These are phyloP conservation scores for Lophius piscatorius DNA, from an alignment of 2,113 vertebrate genomes.

Conservation along the genomic window DNA sequence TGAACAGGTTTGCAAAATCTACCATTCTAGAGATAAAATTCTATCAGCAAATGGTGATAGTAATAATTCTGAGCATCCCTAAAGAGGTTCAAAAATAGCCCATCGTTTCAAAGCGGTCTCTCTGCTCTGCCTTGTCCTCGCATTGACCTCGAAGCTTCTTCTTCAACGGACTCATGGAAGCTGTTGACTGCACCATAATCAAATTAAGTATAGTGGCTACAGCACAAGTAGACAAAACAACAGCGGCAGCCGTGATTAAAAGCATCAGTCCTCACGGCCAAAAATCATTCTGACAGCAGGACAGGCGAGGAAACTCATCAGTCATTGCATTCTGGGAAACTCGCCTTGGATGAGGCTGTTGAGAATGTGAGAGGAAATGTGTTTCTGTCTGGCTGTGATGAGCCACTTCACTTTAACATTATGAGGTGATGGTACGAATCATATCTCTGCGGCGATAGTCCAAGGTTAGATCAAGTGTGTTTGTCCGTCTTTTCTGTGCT, in stretches of 20 bases:
- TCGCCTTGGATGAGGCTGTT: no score
- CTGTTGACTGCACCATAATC: neutral
- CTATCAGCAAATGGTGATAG: no score
- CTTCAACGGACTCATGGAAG: neutral
- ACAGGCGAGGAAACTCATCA: neutral
- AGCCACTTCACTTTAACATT: neutral
- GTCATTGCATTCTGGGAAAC: neutral
- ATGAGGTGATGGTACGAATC: slow-evolving; percentile 3
- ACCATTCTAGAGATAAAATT: no score
- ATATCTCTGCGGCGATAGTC: slow-evolving; percentile 12
- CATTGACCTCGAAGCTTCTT: neutral
- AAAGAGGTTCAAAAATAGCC: no score
- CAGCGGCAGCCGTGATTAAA: neutral
- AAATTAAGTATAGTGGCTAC: neutral
- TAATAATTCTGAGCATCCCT: no score
- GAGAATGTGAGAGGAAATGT: neutral
- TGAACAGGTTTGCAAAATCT: no score
- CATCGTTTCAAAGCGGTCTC: no score
- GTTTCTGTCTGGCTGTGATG: no score
- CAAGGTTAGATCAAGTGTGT: slow-evolving; percentile 38
- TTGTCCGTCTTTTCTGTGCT: slow-evolving; percentile 33
- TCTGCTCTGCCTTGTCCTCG: neutral
- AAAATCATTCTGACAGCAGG: neutral
- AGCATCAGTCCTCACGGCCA: neutral
- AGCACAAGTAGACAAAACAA: neutral